These are phyloP conservation scores for Porites lobata DNA, from an alignment of 92 coral and sea anemone genomes.

Conservation along the genomic window DNA sequence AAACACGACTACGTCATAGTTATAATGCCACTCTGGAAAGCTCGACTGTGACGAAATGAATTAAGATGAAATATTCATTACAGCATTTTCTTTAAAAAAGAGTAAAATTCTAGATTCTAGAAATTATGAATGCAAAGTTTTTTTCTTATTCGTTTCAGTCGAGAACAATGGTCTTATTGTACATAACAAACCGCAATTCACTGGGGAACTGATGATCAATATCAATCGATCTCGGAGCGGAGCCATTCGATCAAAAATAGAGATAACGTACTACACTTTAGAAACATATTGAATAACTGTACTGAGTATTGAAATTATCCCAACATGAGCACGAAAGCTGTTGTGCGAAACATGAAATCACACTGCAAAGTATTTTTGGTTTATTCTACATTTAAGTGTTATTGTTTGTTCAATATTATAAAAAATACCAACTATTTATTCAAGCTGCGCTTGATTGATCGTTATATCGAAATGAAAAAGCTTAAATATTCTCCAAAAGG, in stretches of 20 bases:
- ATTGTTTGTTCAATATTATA: slow-evolving; percentile 1
- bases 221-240: background rate
- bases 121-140: background rate
- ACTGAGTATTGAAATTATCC: background rate
- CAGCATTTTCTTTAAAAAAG: background rate
- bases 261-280: slow-evolving; percentile 29
- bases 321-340: slow-evolving; percentile 16
- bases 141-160: background rate
- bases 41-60: slow-evolving; percentile 1
- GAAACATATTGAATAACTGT: slow-evolving; percentile 33
- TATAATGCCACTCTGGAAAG: too few relatives aligned
- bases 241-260: background rate
- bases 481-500: background rate
- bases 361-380: background rate
- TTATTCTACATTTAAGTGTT: background rate
- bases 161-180: slow-evolving; percentile 6
- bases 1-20: background rate
- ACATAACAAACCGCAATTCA: slow-evolving; percentile 19
- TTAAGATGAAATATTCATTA: background rate
- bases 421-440: background rate
- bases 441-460: background rate
- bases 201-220: too few relatives aligned
- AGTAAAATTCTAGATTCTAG: background rate
- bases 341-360: slow-evolving; percentile 34
- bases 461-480: background rate